Evolutionary conservation across 2,113 vertebrate species (phyloP), one percentile per base, ranked within the genome.

Genomic region (Barnardius zonarius): DNA sequence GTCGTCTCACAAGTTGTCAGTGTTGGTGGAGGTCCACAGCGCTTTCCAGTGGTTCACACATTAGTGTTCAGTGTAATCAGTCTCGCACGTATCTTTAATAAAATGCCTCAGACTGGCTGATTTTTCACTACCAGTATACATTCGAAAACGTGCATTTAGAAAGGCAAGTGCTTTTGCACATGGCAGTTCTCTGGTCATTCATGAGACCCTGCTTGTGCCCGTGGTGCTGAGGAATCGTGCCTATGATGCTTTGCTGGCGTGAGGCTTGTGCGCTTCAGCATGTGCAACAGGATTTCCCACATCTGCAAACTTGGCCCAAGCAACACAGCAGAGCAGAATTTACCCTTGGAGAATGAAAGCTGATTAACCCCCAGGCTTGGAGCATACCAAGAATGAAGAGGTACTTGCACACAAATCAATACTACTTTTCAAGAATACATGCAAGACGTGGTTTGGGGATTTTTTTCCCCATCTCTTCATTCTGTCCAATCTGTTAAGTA

Each of bases 11-110:
- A 84, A 62, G 83, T 82, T 87, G 86, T 90, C 69, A 25, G 51
- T 72, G 92, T 81, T 88, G 74, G 80, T 94, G 80, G 77, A 87
- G 63, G 74, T 89, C 93, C 93, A 28, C 83, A 69, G 77, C 19
- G 44, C 90, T 77, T 91, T 86, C 92, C 44, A 35, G 30, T 33
- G 77, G 64, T 75, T 86, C 92, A 44, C 51, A 52, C 76, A 1
- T 94, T 73, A 52, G 23, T 19, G 66, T 39, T 82, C 0, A 5
- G 41, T 39, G 44, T 4, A 4, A 63, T 83, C 74, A 39, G 92
- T 87, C 83, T 88, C 17, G 0, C 95, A 77, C 78, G 1, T 69
- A 62, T 46, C 83, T 62, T 62, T 76, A 92, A 49, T 86, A 62
- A 89, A 96, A 54, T 44, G 63, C 66, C 41, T 73, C 77, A 73